A percentile compares a stretch with the other conserved stretches of the same genome.
These are phyloP conservation scores for Keiferia lycopersicella DNA, from an alignment of 2,888 invertebrate genomes.

Conservation along the genomic window DNA sequence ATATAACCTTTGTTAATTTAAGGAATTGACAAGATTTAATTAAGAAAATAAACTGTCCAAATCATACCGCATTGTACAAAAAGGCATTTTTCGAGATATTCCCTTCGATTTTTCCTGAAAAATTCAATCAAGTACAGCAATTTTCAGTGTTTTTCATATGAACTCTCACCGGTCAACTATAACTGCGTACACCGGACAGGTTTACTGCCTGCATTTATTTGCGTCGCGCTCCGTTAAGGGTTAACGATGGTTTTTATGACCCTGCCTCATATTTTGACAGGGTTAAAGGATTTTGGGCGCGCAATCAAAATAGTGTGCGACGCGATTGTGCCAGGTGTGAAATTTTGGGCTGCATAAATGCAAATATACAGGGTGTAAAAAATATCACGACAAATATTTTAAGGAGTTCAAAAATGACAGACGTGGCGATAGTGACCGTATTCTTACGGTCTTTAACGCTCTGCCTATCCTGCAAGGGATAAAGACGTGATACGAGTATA, in stretches of 20 bases:
- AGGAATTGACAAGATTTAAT: too few relatives aligned
- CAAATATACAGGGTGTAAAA: too few relatives aligned
- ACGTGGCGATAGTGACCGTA: too few relatives aligned
- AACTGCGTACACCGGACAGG: constrained; percentile 63
- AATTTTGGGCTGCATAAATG: not conserved
- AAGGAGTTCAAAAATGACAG: too few relatives aligned
- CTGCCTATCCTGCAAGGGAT: too few relatives aligned
- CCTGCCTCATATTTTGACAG: constrained; percentile 69
- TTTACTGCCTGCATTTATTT: constrained; percentile 71
- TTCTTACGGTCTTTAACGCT: too few relatives aligned
- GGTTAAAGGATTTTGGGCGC: constrained; percentile 61
- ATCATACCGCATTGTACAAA: not conserved
- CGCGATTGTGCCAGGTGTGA: not conserved
- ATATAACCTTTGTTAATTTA: too few relatives aligned
- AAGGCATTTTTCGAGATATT: not conserved
- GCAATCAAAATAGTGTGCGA: constrained; percentile 42
- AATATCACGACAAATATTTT: too few relatives aligned
- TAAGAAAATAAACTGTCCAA: too few relatives aligned
- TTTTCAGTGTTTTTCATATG: constrained; percentile 34
- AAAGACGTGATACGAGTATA: too few relatives aligned
- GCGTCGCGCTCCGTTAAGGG: constrained; percentile 63
- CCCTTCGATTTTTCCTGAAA: not conserved
- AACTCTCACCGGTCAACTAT: constrained; percentile 44
- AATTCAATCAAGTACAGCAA: not conserved
- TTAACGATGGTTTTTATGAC: constrained; percentile 74